phyloP scores from a whole-genome alignment of 2,888 invertebrate species.

The Dynastes maya region DNA sequence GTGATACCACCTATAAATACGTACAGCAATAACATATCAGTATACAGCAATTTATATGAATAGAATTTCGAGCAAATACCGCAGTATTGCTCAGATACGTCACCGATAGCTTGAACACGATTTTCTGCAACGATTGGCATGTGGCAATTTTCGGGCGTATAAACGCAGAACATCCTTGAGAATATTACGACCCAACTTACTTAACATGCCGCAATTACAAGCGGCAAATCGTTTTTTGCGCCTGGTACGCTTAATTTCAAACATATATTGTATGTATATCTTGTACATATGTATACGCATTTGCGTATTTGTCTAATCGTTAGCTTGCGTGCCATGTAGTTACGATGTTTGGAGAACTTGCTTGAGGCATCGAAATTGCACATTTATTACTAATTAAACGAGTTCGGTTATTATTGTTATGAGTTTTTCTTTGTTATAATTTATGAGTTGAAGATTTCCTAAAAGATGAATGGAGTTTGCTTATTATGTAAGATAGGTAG shows the following conservation, averaged over 20 bases:
- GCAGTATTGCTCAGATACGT: background rate
- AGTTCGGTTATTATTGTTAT: background rate
- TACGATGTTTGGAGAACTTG: background rate
- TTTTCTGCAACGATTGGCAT: conserved; percentile 7
- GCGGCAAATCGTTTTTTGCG: background rate
- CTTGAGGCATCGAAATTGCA: background rate
- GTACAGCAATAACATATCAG: background rate
- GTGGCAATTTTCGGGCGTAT: conserved; percentile 2
- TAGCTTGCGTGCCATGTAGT: background rate
- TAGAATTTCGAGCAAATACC: background rate
- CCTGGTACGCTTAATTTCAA: background rate
- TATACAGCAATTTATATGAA: background rate
- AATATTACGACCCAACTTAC: conserved; percentile 14
- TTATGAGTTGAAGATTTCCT: background rate
- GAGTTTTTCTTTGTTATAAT: background rate
- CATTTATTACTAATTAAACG: background rate
- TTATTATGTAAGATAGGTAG: no score
- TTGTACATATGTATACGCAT: no score
- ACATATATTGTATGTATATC: no score
- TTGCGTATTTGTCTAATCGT: no score
- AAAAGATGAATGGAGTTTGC: no score
- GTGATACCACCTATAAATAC: background rate
- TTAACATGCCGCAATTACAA: conserved; percentile 21
- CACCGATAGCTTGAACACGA: background rate
- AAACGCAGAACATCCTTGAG: background rate